phyloP scores from a whole-genome alignment of 2,888 invertebrate genomes.

The Biston stratarius region DNA sequence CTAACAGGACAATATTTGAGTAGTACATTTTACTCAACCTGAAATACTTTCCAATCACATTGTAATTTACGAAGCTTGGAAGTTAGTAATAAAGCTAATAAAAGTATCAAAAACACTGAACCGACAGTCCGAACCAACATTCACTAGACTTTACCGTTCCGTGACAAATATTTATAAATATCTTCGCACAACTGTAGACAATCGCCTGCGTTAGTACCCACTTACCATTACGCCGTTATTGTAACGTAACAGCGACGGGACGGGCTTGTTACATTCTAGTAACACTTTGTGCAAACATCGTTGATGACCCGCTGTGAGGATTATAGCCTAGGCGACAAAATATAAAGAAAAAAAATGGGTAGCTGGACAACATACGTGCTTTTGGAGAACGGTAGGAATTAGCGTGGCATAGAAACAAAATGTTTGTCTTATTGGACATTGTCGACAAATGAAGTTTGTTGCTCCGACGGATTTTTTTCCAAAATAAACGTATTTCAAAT shows the following conservation, averaged over 20 bases:
- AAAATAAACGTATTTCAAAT: constrained; percentile 12
- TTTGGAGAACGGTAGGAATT: no score
- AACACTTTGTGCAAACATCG: background rate
- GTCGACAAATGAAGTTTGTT: no score
- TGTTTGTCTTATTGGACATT: background rate
- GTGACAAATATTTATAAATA: background rate
- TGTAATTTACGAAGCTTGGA: no score
- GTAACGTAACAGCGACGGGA: background rate
- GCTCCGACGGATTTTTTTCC: no score
- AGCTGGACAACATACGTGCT: no score
- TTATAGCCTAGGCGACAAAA: no score
- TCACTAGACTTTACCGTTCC: background rate
- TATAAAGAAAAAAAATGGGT: no score
- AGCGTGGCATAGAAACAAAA: no score
- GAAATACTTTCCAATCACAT: no score
- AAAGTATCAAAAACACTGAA: background rate
- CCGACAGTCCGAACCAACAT: background rate
- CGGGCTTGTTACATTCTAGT: background rate
- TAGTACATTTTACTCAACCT: no score
- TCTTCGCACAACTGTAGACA: constrained; percentile 3
- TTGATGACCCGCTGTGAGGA: background rate
- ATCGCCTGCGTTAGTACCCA: background rate
- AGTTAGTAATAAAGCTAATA: no score
- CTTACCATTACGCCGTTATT: constrained; percentile 6
- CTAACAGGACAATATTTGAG: no score